A percentile compares a stretch with the other conserved stretches of the same genome.
These are phyloP conservation scores for Maccullochella peelii DNA, from an alignment of 2,113 vertebrate genomes.

Conservation along the genomic window DNA sequence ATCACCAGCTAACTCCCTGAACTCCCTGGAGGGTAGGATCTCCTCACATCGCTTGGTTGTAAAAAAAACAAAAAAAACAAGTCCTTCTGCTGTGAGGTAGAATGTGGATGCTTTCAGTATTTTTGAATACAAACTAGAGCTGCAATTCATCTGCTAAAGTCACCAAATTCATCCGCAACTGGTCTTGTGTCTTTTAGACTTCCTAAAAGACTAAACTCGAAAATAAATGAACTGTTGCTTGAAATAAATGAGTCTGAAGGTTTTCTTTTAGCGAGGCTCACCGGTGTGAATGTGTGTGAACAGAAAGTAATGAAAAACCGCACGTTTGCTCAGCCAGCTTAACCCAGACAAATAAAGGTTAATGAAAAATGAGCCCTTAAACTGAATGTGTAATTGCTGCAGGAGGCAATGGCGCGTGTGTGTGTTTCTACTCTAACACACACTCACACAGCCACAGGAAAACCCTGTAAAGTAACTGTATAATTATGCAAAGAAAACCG, in stretches of 20 bases:
- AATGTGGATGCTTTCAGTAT: not conserved
- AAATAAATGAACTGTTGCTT: constrained; percentile 36
- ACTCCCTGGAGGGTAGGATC: not conserved
- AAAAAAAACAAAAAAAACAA: not conserved
- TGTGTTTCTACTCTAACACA: constrained; percentile 19
- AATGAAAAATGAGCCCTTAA: constrained; percentile 71
- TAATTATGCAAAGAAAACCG: constrained; percentile 61
- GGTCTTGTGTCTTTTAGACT: not conserved
- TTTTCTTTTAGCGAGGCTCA: constrained; percentile 27
- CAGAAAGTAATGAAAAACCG: constrained; percentile 58
- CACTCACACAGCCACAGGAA: constrained; percentile 48
- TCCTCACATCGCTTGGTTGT: not conserved
- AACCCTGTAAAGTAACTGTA: constrained; percentile 42
- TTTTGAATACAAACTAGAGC: not conserved
- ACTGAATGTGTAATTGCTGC: constrained; percentile 64
- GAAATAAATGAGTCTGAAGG: constrained; percentile 38
- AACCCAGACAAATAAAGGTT: constrained; percentile 72
- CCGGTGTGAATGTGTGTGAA: constrained; percentile 36
- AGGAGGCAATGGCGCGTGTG: constrained; percentile 20
- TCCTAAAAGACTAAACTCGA: not conserved
- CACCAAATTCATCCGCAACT: not conserved
- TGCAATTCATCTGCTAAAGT: not conserved
- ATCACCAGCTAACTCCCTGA: not conserved
- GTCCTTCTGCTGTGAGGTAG: not conserved
- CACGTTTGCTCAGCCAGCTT: constrained; percentile 49